Evolutionary conservation across 2,113 vertebrate species (phyloP), one percentile per base, ranked within the genome.

Genomic region (Pyrgilauda ruficollis): DNA sequence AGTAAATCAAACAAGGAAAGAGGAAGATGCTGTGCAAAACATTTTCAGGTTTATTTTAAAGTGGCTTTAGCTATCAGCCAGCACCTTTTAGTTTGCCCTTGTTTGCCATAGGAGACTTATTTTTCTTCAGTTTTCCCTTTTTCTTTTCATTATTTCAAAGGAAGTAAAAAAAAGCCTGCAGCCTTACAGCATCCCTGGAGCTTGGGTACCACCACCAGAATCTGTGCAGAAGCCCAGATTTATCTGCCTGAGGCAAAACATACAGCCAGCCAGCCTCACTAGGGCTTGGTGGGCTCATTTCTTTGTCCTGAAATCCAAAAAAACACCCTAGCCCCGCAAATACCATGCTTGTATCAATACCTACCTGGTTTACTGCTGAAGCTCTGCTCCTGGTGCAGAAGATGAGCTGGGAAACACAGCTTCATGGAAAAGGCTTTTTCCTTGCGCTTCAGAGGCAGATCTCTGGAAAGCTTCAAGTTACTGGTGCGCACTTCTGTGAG

Each of bases 381-480:
- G 49, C 26, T 43, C 30, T 0, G 0, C 27, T 78, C 15, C 37
- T 13, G 24, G 21, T 27, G 11, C 0, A 0, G 33, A 70, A 50
- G 9, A 2, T 1, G 9, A 61, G 58, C 6, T 1, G 44, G 56
- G 37, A 41, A 86, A 77, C 0, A 1, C 46, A 64, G 28, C 1
- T 1, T 10, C 15, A 35, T 0, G 4, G 10, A 78, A 63, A 53
- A 66, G 6, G 22, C 26, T 69, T 77, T 35, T 37, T 55, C 21
- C 30, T 50, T 46, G 33, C 33, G 64, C 74, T 61, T 66, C 89
- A 55, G 50, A 69, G 43, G 9, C 35, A 82, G 63, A 26, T 33
- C 35, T 47, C 49, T 15, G 2, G 41, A 41, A 61, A 73, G 41
- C 67, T 47, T 31, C 6, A 3, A 3, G 23, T 15, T 27, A 43